Percentiles rank a stretch among this genome's conserved stretches.
These are phyloP conservation scores for Latrodectus geometricus DNA, from an alignment of 1,140 invertebrate species.

Conservation along the genomic window DNA sequence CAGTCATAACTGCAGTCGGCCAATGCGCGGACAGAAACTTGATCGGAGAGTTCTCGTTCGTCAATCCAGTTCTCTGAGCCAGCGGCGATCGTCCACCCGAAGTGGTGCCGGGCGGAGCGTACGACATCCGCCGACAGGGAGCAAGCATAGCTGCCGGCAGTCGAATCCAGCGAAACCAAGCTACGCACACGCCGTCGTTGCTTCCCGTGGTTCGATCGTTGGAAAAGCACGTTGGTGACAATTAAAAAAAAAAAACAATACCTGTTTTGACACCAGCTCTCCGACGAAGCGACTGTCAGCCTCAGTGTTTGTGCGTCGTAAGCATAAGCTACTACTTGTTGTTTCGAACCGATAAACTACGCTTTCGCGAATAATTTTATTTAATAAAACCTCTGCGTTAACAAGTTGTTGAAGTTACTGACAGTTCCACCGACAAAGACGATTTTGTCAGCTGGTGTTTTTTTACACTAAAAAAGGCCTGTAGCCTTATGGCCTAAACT, in stretches of 20 bases:
- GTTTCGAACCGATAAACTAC: too few species aligned
- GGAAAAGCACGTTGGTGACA: not conserved
- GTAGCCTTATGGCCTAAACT: too few species aligned
- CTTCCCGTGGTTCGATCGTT: not conserved
- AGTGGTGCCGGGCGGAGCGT: slow-evolving; percentile 11
- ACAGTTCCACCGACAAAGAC: too few species aligned
- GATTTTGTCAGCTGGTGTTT: too few species aligned
- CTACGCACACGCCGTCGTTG: slow-evolving; percentile 10
- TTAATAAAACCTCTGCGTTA: too few species aligned
- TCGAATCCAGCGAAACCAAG: slow-evolving; percentile 31
- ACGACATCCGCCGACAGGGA: slow-evolving; percentile 8
- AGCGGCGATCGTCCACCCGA: slow-evolving; percentile 10
- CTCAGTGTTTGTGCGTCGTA: too few species aligned
- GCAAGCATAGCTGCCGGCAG: slow-evolving; percentile 40
- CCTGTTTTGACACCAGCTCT: not conserved
- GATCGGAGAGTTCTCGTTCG: slow-evolving; percentile 18
- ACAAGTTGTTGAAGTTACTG: too few species aligned
- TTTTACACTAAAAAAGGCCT: too few species aligned
- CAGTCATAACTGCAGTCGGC: slow-evolving; percentile 13
- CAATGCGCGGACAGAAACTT: slow-evolving; percentile 1
- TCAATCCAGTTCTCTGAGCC: slow-evolving; percentile 14
- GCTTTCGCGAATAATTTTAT: too few species aligned
- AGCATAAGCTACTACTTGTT: too few species aligned
- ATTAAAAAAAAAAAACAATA: not conserved
- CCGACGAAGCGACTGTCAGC: too few species aligned